A percentile compares a stretch with the other conserved stretches of the same genome.
These are phyloP conservation scores for Acrocephalus arundinaceus DNA, from an alignment of 2,113 vertebrate genomes.

Conservation along the genomic window DNA sequence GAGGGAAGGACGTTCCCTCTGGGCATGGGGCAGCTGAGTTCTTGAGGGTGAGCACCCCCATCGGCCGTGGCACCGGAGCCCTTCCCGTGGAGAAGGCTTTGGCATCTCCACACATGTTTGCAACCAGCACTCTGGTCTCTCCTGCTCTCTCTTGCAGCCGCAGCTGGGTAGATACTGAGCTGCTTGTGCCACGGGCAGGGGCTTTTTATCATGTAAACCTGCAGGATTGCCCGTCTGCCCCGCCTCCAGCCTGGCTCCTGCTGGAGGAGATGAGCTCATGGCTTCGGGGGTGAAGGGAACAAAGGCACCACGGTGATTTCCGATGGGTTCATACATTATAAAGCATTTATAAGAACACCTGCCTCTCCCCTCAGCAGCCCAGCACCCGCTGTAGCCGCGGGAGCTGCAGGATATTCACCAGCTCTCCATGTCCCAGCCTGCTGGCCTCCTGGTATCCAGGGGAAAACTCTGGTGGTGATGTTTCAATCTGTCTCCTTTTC, in stretches of 20 bases:
- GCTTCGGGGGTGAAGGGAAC: neutral
- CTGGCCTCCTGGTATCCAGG: neutral
- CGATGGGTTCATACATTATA: neutral
- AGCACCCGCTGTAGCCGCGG: accelerated
- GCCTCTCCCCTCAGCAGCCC: neutral
- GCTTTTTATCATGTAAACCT: slow-evolving; percentile 20
- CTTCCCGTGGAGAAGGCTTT: neutral
- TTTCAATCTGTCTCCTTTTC: neutral
- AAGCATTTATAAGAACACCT: slow-evolving; percentile 31
- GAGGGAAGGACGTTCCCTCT: neutral
- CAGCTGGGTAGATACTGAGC: neutral
- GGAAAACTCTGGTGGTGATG: neutral
- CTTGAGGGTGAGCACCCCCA: neutral
- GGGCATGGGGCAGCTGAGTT: slow-evolving; percentile 15
- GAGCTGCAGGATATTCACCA: neutral
- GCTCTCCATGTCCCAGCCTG: neutral
- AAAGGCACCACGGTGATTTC: neutral
- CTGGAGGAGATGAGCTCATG: neutral
- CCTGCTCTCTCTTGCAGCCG: neutral
- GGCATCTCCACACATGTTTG: neutral
- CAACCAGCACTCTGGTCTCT: neutral
- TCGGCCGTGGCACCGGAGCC: neutral
- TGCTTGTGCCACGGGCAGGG: neutral
- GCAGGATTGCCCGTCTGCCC: neutral
- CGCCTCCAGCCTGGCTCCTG: neutral